Base-by-base conservation (phyloP, 1,140 invertebrate species). In the Lasioglossum albipes region DNA sequence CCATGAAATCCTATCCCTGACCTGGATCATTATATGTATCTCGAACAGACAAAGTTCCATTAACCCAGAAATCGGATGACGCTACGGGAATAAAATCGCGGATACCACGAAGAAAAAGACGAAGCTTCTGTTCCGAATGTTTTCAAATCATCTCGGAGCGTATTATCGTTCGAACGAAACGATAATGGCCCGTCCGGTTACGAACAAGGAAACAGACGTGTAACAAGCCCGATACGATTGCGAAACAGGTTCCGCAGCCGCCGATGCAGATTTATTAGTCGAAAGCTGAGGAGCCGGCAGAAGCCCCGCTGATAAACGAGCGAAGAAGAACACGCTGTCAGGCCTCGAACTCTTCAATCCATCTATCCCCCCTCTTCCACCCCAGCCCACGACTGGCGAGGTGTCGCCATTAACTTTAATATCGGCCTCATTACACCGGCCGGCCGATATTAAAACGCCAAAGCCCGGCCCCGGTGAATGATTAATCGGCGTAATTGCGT, bases 331-430 rank as follows among this genome's bases (percentile, higher is more conserved):
- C 77, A 31, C 18, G 42, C 65, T 80, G 79, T 80, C 73, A 69
- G 22, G n/a, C 64, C 31, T 70, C 67, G 49, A 70, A 81, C 74
- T 79, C 54, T 82, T 82, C 76, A 13, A 82, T 82, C 81, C 57
- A 79, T 82, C 69, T 78, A 69, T 4, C 5, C 10, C 36, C 5
- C 36, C 5, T 5, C 36, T 5, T 5, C 36, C 36, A 36, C 36
- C 36, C 36, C 36, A 4, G 2, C 36, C 36, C 42, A 9, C 45
- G 54, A n/a, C 77, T 68, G 45, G 57, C 31, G 69, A 78, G 70
- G 81, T 78, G 79, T 75, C 72, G 72, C 64, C 65, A 80, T 80
- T 80, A 80, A 82, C 75, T 81, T 76, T 82, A 82, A 82, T 82
- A 79, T 65, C 81, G 22, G 81, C 69, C 57, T 75, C 73, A 67